These are phyloP conservation scores for Ambastaia sidthimunki DNA, from an alignment of 2,797 vertebrate genomes.

Conservation along the genomic window DNA sequence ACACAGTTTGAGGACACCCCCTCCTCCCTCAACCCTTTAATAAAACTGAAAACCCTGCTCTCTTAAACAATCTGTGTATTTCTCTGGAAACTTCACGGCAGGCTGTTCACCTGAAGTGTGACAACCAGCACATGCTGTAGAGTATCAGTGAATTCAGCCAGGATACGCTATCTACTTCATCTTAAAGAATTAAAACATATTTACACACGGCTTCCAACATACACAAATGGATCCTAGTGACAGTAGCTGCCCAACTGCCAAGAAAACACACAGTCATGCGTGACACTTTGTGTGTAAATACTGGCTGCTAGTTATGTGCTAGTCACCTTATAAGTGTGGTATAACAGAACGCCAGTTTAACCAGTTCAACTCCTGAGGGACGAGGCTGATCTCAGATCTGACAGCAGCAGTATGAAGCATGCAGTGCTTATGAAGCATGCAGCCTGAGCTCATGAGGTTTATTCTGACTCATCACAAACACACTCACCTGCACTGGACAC, in stretches of 20 bases:
- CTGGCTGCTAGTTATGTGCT: constrained; percentile 28
- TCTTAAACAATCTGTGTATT: constrained; percentile 26
- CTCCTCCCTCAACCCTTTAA: constrained; percentile 9
- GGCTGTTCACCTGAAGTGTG: background rate
- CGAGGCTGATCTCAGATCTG: constrained; percentile 39
- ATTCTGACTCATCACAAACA: constrained; percentile 49
- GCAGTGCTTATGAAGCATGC: constrained; percentile 46
- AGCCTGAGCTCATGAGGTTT: constrained; percentile 39
- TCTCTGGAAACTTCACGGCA: constrained; percentile 32
- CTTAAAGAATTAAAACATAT: background rate
- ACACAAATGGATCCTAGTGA: constrained; percentile 27
- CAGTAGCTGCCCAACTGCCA: constrained; percentile 11
- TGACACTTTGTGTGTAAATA: constrained; percentile 34
- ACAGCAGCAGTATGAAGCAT: constrained; percentile 28
- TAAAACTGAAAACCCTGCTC: constrained; percentile 2
- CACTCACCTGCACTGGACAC: constrained; percentile 31
- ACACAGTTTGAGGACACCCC: constrained; percentile 14
- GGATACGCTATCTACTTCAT: background rate
- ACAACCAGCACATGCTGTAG: background rate
- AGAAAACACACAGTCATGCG: constrained; percentile 40
- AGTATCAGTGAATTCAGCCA: background rate
- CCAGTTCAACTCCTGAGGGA: constrained; percentile 52
- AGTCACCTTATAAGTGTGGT: constrained; percentile 54
- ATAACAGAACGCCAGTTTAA: constrained; percentile 53
- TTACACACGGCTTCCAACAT: constrained; percentile 18